Evolutionary conservation across 2,797 vertebrate species (phyloP).

Genomic region (Thunnus albacares): DNA sequence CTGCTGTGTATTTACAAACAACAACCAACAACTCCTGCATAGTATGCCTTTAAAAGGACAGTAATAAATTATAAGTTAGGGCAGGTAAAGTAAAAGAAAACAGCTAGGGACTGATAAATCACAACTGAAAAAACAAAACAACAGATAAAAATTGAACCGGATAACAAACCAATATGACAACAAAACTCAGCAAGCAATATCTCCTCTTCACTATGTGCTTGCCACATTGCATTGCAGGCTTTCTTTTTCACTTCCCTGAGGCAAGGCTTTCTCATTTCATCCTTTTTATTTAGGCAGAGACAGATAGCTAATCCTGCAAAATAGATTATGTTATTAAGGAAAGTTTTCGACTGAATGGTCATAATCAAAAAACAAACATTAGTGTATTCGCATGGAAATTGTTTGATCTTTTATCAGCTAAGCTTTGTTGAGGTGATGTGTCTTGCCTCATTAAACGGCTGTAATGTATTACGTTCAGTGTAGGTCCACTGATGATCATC

Average conservation of each 20-base stretch:
- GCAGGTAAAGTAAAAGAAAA: background rate
- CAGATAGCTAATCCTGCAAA: constrained; percentile 24
- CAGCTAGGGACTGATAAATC: constrained; percentile 18
- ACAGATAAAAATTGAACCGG: constrained; percentile 1
- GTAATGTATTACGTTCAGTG: background rate
- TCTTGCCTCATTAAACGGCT: background rate
- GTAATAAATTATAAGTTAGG: background rate
- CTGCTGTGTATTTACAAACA: too few species aligned
- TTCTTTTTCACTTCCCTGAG: constrained; percentile 6
- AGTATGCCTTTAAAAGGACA: background rate
- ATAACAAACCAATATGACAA: constrained; percentile 19
- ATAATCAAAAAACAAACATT: constrained; percentile 17
- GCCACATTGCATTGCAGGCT: background rate
- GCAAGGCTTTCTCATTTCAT: constrained; percentile 10
- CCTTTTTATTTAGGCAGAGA: constrained; percentile 27
- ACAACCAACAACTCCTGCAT: too few species aligned
- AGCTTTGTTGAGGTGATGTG: background rate
- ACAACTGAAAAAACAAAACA: background rate
- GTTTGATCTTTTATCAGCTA: background rate
- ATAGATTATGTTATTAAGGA: constrained; percentile 22
- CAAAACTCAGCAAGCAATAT: constrained; percentile 16
- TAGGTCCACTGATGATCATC: background rate
- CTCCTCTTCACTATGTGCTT: constrained; percentile 8
- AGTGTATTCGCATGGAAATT: background rate
- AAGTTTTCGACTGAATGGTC: constrained; percentile 12